Evolutionary conservation across 2,113 vertebrate species (phyloP).

Genomic region (Poeciliopsis retropinna): DNA sequence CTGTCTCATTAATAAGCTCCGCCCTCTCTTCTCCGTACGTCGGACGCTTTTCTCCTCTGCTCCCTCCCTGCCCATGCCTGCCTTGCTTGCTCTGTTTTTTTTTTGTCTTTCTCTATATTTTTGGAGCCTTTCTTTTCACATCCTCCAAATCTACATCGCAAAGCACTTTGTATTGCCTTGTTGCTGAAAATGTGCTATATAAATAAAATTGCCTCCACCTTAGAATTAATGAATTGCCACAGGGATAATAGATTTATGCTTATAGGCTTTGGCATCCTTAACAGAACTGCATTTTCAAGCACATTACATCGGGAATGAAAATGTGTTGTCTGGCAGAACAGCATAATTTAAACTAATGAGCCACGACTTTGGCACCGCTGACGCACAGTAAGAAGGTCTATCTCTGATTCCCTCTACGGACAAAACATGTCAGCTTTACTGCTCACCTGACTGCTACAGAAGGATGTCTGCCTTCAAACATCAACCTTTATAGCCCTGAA

Average conservation of each 20-base stretch:
- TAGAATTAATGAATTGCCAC: constrained; percentile 5
- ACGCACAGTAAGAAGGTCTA: constrained; percentile 29
- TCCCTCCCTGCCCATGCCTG: too few relatives aligned
- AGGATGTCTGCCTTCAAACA: constrained; percentile 17
- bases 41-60: too few relatives aligned
- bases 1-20: too few relatives aligned
- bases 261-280: constrained; percentile 2
- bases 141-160: too few relatives aligned
- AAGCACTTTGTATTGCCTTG: too few relatives aligned
- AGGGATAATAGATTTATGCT: constrained; percentile 16
- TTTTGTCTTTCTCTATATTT: too few relatives aligned
- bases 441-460: constrained; percentile 20
- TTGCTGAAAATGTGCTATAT: too few relatives aligned
- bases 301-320: constrained; percentile 33
- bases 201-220: too few relatives aligned
- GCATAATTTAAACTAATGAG: constrained; percentile 59
- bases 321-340: constrained; percentile 26
- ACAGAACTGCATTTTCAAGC: constrained; percentile 26
- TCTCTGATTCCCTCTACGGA: constrained; percentile 34
- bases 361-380: constrained; percentile 42
- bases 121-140: too few relatives aligned
- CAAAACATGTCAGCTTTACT: constrained; percentile 46
- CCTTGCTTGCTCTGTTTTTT: too few relatives aligned
- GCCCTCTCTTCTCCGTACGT: too few relatives aligned
- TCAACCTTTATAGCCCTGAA: constrained; percentile 1